phyloP scores from a whole-genome alignment of 2,888 invertebrate species.

The Leuctra nigra region DNA sequence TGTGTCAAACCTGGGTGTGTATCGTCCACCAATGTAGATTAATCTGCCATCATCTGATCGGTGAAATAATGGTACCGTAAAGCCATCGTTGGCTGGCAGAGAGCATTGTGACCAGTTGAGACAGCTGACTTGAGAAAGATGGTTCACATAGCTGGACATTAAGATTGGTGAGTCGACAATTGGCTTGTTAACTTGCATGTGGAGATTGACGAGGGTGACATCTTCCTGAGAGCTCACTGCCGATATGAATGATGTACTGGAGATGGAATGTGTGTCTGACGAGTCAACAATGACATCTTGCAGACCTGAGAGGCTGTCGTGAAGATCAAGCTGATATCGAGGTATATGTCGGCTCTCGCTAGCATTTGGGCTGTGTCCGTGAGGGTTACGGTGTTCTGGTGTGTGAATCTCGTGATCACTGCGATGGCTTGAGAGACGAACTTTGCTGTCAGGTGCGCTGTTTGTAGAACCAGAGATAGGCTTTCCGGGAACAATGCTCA shows the following conservation, averaged over 20 bases:
- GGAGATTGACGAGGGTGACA: slow-evolving; percentile 84
- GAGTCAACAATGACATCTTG: slow-evolving; percentile 41
- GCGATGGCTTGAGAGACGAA: slow-evolving; percentile 47
- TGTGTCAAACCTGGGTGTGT: slow-evolving; percentile 64
- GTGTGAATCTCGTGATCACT: slow-evolving; percentile 59
- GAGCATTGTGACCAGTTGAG: slow-evolving; percentile 64
- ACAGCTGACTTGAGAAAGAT: slow-evolving; percentile 77
- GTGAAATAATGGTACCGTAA: slow-evolving; percentile 73
- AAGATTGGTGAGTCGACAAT: slow-evolving; percentile 90
- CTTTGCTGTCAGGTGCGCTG: slow-evolving; percentile 7
- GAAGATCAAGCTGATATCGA: slow-evolving; percentile 7
- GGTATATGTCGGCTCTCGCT: slow-evolving; percentile 31
- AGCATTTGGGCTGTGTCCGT: slow-evolving; percentile 22
- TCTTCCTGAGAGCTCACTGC: slow-evolving; percentile 91
- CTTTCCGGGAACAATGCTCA: slow-evolving; percentile 47
- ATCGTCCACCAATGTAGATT: slow-evolving; percentile 67
- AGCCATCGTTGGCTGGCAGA: slow-evolving; percentile 64
- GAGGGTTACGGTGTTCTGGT: slow-evolving; percentile 48
- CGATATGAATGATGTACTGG: slow-evolving; percentile 80
- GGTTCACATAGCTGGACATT: slow-evolving; percentile 91
- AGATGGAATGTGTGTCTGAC: slow-evolving; percentile 72
- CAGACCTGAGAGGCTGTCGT: background rate
- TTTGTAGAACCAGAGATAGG: too few relatives aligned
- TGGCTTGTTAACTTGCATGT: slow-evolving; percentile 87
- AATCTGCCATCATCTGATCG: slow-evolving; percentile 67